Evolutionary conservation across 1,140 invertebrate genomes (phyloP).

Genomic region (Cryptotermes secundus): DNA sequence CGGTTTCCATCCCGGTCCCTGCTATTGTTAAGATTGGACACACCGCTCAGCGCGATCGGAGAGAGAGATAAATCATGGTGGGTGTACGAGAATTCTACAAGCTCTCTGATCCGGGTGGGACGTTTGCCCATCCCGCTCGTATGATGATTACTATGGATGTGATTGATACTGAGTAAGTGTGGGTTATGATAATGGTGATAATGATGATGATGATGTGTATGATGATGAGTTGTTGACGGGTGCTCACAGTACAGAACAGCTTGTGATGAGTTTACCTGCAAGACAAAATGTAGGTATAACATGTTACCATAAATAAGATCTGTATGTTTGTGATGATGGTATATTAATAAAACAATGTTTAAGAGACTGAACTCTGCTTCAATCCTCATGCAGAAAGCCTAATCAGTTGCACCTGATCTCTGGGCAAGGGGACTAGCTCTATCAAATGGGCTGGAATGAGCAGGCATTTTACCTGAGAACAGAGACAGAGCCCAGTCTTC

Average conservation of each 20-base stretch:
- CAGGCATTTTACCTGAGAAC: too few relatives aligned
- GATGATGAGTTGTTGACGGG: constrained; percentile 53
- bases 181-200: constrained; percentile 38
- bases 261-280: constrained; percentile 70
- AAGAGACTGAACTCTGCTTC: too few relatives aligned
- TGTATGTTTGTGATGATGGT: too few relatives aligned
- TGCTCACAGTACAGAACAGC: constrained; percentile 71
- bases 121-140: not conserved
- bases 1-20: constrained; percentile 71
- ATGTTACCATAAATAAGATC: too few relatives aligned
- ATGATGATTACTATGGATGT: constrained; percentile 27
- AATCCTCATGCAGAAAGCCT: too few relatives aligned
- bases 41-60: constrained; percentile 35
- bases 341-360: too few relatives aligned
- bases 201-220: constrained; percentile 51
- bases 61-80: constrained; percentile 30
- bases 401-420: too few relatives aligned
- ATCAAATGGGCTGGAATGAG: too few relatives aligned
- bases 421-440: too few relatives aligned
- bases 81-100: constrained; percentile 39
- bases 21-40: constrained; percentile 35
- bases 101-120: constrained; percentile 38
- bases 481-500: too few relatives aligned
- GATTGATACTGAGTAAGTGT: constrained; percentile 38
- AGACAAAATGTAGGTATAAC: not conserved